phyloP scores from a whole-genome alignment of 2,797 vertebrate genomes.

The Enteromius fasciolatus region DNA sequence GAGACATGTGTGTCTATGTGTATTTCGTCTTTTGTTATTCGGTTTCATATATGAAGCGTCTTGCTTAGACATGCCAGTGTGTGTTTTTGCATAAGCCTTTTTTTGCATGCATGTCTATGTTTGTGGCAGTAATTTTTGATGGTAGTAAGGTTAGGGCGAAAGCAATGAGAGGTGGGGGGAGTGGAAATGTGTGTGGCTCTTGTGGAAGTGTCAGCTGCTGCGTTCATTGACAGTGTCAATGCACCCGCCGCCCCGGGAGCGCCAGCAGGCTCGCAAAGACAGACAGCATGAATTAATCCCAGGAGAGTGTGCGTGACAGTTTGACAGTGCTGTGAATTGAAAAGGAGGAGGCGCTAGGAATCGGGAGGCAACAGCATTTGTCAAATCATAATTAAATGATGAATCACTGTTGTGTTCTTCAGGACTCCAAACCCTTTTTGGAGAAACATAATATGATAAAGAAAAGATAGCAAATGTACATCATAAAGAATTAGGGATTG shows the following conservation, averaged over 20 bases:
- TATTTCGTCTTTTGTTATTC: not conserved
- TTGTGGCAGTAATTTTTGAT: slow-evolving; percentile 24
- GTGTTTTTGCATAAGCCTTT: not conserved
- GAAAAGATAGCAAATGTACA: slow-evolving; percentile 53
- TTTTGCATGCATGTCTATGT: not conserved
- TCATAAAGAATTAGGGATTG: not conserved
- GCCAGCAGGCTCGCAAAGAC: slow-evolving; percentile 91
- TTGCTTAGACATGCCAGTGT: not conserved
- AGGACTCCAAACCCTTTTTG: slow-evolving; percentile 76
- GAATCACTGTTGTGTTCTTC: slow-evolving; percentile 99
- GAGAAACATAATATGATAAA: slow-evolving; percentile 59
- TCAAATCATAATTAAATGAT: slow-evolving; percentile 99
- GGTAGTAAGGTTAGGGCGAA: slow-evolving; percentile 74
- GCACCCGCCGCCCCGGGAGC: slow-evolving; percentile 88
- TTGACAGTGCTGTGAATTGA: slow-evolving; percentile 98
- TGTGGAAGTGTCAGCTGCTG: slow-evolving; percentile 85
- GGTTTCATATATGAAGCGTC: not conserved
- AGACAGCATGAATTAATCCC: slow-evolving; percentile 99
- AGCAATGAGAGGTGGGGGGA: slow-evolving; percentile 78
- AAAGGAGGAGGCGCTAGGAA: slow-evolving; percentile 95
- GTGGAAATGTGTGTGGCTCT: slow-evolving; percentile 53
- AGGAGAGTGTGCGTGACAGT: slow-evolving; percentile 93
- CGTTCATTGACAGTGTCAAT: slow-evolving; percentile 89
- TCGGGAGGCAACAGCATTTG: slow-evolving; percentile 97
- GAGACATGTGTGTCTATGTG: not conserved